Base-by-base conservation (phyloP, 2,888 invertebrate species). In the Ichneumon xanthorius region DNA sequence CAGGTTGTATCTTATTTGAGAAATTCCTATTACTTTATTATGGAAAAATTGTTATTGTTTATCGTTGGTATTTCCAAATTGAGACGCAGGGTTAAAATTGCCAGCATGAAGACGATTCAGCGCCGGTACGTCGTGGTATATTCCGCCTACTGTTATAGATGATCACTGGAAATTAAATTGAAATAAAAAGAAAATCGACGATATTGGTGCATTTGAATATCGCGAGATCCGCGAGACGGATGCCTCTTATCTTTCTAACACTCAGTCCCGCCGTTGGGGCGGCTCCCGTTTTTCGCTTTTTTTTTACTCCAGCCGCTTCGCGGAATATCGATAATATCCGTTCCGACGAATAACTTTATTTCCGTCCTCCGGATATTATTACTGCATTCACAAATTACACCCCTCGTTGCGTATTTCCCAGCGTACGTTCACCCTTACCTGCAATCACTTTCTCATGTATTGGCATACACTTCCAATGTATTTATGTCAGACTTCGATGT, bases 271-370 rank as follows among this genome's bases (percentile, higher is more conserved):
- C 68, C 67, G 16, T 48, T 73, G 55, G 22, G 33, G 40, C 61
- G 55, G 40, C 22, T 26, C 14, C 4, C 14, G 0, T 48, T 48
- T 48, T 16, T 48, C n/a, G 16, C 37, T 37, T 45, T 55, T 33
- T 40, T 26, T 77, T 53, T 53, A 14, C 61, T 53, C 45, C 55
- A 55, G 63, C 16, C 77, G 30, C 58, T 76, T 85, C 33, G 71
- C 80, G 71, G 88, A 89, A 92, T 90, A 91, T 89, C 90, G 89
- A 92, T 92, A 91, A 92, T 91, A 90, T 90, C 86, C 88, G 88
- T 89, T 87, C 89, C 88, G 89, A 88, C 88, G 92, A 91, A 92
- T 92, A 91, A 92, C 91, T 92, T 92, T 90, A 91, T 92, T 89
- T 90, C 90, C 88, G 86, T 86, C 87, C 86, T 84, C 53, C 72